These are phyloP conservation scores for Habrosyne pyritoides DNA, from an alignment of 2,888 invertebrate genomes.

Conservation along the genomic window DNA sequence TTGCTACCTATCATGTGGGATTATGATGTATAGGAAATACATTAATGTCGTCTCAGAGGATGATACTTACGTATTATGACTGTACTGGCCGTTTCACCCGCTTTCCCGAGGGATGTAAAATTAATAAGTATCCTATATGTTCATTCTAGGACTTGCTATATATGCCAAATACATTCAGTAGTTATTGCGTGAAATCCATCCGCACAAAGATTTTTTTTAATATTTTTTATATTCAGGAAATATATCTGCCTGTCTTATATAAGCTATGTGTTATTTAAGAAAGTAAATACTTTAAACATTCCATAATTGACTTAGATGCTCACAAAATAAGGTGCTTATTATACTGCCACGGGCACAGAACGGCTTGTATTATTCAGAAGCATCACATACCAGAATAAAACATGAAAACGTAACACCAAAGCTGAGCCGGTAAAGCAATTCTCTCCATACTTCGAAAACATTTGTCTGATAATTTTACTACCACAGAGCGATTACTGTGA, in stretches of 20 bases:
- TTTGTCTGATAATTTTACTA: slow-evolving; percentile 37
- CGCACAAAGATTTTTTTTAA: no score
- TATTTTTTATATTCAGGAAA: no score
- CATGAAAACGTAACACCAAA: slow-evolving; percentile 14
- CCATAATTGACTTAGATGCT: background rate
- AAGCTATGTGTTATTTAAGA: background rate
- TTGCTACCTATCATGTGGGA: background rate
- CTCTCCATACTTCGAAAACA: slow-evolving; percentile 26
- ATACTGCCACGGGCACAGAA: background rate
- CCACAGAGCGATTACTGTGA: slow-evolving; percentile 28
- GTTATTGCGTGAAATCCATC: no score
- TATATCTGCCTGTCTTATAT: background rate
- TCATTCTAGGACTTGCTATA: no score
- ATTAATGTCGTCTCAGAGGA: background rate
- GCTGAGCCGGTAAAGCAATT: slow-evolving; percentile 23
- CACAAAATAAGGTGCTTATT: background rate
- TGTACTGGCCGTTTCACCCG: no score
- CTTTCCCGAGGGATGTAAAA: no score
- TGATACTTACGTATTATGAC: background rate
- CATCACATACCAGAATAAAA: slow-evolving; percentile 1
- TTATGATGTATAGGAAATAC: background rate
- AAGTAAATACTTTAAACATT: background rate
- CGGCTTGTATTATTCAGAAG: slow-evolving; percentile 3
- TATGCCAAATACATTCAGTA: no score
- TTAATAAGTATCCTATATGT: no score